These are phyloP conservation scores for Pangasianodon gigas DNA, from an alignment of 2,113 vertebrate genomes.

Conservation along the genomic window DNA sequence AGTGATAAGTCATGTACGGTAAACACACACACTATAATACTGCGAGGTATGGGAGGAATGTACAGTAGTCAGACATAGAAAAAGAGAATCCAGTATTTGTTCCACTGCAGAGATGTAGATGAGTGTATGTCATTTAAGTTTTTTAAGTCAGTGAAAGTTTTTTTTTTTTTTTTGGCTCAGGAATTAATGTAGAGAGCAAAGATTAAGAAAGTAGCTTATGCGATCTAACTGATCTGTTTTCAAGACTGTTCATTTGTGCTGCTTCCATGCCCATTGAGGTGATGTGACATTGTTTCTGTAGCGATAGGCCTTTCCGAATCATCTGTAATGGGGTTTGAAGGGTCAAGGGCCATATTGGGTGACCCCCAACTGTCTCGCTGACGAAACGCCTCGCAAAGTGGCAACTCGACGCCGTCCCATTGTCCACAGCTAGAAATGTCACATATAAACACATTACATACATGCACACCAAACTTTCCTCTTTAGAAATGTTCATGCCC, in stretches of 20 bases:
- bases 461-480: constrained; percentile 60
- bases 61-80: constrained; percentile 16
- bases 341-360: constrained; percentile 74
- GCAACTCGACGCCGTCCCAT: constrained; percentile 88
- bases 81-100: constrained; percentile 13
- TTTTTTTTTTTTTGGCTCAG: constrained; percentile 9
- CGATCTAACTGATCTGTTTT: constrained; percentile 35
- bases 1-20: background rate
- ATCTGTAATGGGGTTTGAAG: constrained; percentile 65
- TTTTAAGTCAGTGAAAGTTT: background rate
- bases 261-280: constrained; percentile 81
- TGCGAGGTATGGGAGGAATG: constrained; percentile 32
- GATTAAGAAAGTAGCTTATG: background rate
- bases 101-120: background rate
- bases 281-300: constrained; percentile 73
- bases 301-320: constrained; percentile 63
- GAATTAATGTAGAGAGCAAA: background rate
- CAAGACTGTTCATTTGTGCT: constrained; percentile 70
- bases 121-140: background rate
- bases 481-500: background rate
- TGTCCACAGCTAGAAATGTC: constrained; percentile 88
- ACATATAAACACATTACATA: constrained; percentile 65
- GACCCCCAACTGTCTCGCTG: constrained; percentile 80
- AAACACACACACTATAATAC: constrained; percentile 35
- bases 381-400: constrained; percentile 90